Percentiles rank a stretch among this genome's conserved stretches.
Conservation (phyloP, 2,888 invertebrate genomes). For the Tenthredo distinguenda region DNA sequence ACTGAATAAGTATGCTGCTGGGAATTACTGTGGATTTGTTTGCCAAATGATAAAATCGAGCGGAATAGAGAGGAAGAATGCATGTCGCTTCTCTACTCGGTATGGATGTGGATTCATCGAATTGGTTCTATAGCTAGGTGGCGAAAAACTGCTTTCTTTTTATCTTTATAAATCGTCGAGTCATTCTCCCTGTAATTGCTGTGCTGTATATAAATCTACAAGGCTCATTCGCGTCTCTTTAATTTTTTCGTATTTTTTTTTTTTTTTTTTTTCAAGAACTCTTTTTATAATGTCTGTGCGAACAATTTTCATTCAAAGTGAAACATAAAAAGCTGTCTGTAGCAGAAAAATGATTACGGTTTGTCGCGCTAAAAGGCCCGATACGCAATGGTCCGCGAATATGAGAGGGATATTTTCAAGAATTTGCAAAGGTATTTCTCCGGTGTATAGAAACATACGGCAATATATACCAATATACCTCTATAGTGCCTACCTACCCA, state of each 20-base stretch:
- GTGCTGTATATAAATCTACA: not conserved
- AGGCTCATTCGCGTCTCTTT: not conserved
- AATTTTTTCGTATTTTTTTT: not conserved
- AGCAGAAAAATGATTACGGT: not conserved
- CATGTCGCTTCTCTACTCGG: not conserved
- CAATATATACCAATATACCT: not conserved
- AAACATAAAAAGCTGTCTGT: constrained; percentile 13
- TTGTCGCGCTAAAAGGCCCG: not conserved
- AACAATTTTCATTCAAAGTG: not conserved
- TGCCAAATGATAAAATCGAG: not conserved
- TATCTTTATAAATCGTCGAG: not conserved
- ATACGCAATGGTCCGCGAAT: constrained; percentile 1
- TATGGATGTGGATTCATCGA: not conserved
- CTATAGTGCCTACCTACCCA: not conserved
- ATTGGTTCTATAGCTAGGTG: not conserved
- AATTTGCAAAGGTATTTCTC: not conserved
- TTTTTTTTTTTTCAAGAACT: not conserved
- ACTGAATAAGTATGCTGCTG: constrained; percentile 61
- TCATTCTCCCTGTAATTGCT: not conserved
- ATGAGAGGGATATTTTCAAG: not conserved
- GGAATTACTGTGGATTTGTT: constrained; percentile 22
- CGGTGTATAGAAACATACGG: not conserved
- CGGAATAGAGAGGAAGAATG: too few relatives aligned
- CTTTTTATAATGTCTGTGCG: not conserved
- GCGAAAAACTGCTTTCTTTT: not conserved